Evolutionary conservation across 2,113 vertebrate genomes (phyloP).

Genomic region (Xenus cinereus): DNA sequence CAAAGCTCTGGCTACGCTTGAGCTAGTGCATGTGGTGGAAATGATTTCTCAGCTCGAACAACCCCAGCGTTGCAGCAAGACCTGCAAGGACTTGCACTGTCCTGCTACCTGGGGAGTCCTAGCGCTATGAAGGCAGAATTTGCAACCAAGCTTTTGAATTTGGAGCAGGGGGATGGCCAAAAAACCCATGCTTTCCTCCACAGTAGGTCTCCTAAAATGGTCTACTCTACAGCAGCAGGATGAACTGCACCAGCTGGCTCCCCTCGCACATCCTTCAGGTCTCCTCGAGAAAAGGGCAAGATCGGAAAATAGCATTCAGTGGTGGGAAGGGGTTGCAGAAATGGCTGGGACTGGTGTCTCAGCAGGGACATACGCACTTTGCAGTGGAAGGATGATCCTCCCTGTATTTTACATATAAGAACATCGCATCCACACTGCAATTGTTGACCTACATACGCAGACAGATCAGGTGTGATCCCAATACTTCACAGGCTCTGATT

Average conservation of each 20-base stretch:
- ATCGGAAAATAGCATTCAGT: not conserved
- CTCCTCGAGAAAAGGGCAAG: not conserved
- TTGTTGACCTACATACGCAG: constrained; percentile 28
- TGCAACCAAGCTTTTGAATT: not conserved
- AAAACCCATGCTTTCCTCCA: not conserved
- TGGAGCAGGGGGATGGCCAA: not conserved
- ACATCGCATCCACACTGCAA: not conserved
- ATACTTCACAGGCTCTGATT: not conserved
- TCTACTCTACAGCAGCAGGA: not conserved
- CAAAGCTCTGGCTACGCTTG: not conserved
- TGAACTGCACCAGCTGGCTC: not conserved
- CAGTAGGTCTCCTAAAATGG: not conserved
- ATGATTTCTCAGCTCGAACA: not conserved
- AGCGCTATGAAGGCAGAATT: not conserved
- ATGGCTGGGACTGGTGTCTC: not conserved
- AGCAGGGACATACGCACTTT: not conserved
- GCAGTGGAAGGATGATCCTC: not conserved
- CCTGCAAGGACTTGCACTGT: not conserved
- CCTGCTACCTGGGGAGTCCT: not conserved
- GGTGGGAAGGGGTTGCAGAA: not conserved
- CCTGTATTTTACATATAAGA: not conserved
- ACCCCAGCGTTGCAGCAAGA: not conserved
- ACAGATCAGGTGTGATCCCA: not conserved
- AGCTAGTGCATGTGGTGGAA: accelerated
- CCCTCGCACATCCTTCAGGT: not conserved